phyloP scores from a whole-genome alignment of 2,113 vertebrate species.

The Saccopteryx leptura region DNA sequence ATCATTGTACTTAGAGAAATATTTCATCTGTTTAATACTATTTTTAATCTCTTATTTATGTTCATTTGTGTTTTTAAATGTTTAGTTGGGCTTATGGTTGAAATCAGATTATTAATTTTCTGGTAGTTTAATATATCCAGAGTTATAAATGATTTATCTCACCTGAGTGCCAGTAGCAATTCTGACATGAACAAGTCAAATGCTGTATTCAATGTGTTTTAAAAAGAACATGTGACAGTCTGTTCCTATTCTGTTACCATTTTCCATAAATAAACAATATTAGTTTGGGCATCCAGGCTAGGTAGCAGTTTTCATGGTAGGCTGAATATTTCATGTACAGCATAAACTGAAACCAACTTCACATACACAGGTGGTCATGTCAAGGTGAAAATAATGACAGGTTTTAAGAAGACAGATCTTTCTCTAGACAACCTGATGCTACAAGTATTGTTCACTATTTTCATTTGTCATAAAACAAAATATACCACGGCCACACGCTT shows the following conservation, averaged over 20 bases:
- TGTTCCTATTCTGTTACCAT: background rate
- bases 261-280: background rate
- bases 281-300: background rate
- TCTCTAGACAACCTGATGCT: conserved; percentile 36
- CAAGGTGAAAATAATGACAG: conserved; percentile 46
- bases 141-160: background rate
- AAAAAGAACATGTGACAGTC: background rate
- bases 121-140: background rate
- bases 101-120: background rate
- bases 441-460: conserved; percentile 23
- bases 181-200: background rate
- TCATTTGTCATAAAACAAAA: conserved; percentile 66
- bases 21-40: background rate
- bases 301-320: background rate
- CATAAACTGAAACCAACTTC: conserved; percentile 19
- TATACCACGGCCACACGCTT: background rate
- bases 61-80: background rate
- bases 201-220: background rate
- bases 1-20: background rate
- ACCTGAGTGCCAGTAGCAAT: background rate
- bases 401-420: conserved; percentile 57
- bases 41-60: background rate
- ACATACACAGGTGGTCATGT: background rate
- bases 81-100: background rate
- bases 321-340: background rate